Conservation (phyloP, 1,140 invertebrate genomes). For the Potamilus streckersoni region DNA sequence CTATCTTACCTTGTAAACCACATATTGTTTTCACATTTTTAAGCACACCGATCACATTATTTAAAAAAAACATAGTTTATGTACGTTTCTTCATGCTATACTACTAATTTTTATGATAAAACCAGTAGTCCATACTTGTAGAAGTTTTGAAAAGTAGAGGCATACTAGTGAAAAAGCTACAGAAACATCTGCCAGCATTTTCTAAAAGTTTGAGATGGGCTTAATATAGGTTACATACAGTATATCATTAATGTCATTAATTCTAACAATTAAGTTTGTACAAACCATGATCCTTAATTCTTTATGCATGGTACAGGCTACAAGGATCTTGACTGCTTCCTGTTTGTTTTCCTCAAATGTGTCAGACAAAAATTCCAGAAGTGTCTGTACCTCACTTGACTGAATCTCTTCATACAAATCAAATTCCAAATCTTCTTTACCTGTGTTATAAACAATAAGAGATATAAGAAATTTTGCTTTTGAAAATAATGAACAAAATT, state of each 20-base stretch:
- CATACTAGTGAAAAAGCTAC: too few species aligned
- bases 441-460: not conserved
- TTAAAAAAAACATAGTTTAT: too few species aligned
- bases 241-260: not conserved
- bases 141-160: too few species aligned
- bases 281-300: slow-evolving; percentile 6
- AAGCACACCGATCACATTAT: too few species aligned
- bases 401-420: slow-evolving; percentile 2
- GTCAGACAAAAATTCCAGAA: slow-evolving; percentile 77
- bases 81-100: too few species aligned
- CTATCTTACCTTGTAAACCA: too few species aligned
- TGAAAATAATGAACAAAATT: too few species aligned
- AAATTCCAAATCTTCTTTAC: slow-evolving; percentile 13
- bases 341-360: slow-evolving; percentile 85
- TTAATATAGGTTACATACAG: not conserved
- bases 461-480: too few species aligned
- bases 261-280: not conserved
- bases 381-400: slow-evolving; percentile 54
- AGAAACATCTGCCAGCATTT: not conserved
- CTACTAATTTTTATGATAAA: too few species aligned
- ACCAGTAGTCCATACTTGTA: too few species aligned
- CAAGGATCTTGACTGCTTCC: slow-evolving; percentile 73
- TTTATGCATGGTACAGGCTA: slow-evolving; percentile 11
- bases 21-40: too few species aligned
- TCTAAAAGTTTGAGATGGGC: not conserved